These are phyloP conservation scores for Ferdinandea cuprea DNA, from an alignment of 2,888 invertebrate genomes.

Conservation along the genomic window DNA sequence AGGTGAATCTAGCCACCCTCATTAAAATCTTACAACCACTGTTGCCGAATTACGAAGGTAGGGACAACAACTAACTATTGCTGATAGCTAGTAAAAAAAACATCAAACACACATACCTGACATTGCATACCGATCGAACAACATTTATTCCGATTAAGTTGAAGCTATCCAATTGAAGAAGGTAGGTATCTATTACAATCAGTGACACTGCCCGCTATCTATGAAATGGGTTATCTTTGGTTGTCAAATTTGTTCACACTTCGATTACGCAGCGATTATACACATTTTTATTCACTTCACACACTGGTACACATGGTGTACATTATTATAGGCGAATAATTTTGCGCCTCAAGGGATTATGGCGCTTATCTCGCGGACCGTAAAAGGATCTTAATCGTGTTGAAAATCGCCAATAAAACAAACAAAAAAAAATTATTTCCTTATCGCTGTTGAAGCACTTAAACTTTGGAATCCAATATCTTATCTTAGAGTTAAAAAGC, in stretches of 20 bases:
- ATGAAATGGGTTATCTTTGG: constrained; percentile 47
- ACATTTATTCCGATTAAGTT: constrained; percentile 76
- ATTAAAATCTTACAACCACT: too few relatives aligned
- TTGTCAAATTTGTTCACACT: constrained; percentile 46
- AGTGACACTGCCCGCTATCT: constrained; percentile 1
- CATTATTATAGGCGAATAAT: constrained; percentile 9
- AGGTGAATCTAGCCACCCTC: too few relatives aligned
- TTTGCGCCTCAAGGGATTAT: constrained; percentile 48
- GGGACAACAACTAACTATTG: neutral
- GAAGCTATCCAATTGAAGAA: constrained; percentile 52
- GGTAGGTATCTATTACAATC: neutral
- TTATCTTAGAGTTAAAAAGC: constrained; percentile 59
- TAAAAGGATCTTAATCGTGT: constrained; percentile 42
- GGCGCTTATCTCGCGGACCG: constrained; percentile 49
- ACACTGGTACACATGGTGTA: constrained; percentile 14
- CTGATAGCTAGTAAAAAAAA: neutral
- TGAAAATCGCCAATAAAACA: constrained; percentile 5
- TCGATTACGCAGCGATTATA: constrained; percentile 20
- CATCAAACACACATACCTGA: constrained; percentile 78
- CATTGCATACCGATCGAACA: constrained; percentile 82
- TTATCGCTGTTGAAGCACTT: constrained; percentile 49
- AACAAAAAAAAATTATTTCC: constrained; percentile 1
- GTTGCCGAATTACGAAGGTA: too few relatives aligned
- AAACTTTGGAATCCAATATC: constrained; percentile 57
- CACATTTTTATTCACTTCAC: constrained; percentile 60